Base-by-base conservation (phyloP, 2,797 vertebrate species). In the Poecile montanus region DNA sequence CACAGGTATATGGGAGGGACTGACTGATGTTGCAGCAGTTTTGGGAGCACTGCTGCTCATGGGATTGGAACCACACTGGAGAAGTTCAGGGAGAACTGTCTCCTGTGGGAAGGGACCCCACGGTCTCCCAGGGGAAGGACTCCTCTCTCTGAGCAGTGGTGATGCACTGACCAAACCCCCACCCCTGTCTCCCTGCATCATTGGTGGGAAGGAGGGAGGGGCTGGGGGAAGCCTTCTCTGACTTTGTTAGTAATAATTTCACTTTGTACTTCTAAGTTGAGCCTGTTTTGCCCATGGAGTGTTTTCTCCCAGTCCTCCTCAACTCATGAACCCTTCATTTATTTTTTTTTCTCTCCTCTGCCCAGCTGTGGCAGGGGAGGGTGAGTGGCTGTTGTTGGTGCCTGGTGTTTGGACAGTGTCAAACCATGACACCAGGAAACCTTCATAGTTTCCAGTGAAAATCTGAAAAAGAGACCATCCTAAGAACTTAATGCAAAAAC, bases 161-260 rank as follows among this genome's bases (percentile, higher is more conserved):
- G n/a, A n/a, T n/a, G n/a, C n/a, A n/a, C n/a, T n/a, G n/a, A n/a
- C n/a, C n/a, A n/a, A n/a, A n/a, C n/a, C n/a, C n/a, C n/a, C n/a
- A n/a, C n/a, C n/a, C 22, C 45, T 14, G 19, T 47, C n/a, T 38
- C 13, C 22, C 7, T 40, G 29, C 1, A 2, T 45, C 27, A 5
- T 7, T 0, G 0, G 30, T 13, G 36, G 22, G 8, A 42, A 42
- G 30, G 4, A 62, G 36, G 11, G 9, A 51, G 30, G 29, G 2
- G 3, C 0, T 34, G 23, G 19, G 26, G 58, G 23, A 51, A 42
- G 30, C 23, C 73, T 76, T 23, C 30, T n/a, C 30, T 7, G 23
- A 51, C 5, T 62, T n/a, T 34, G 18, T 29, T n/a, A 62, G 58
- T 11, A 42, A 44, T 29, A 42, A 51, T 22, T 9, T 62, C 23